Percentiles rank a stretch among this genome's conserved stretches.
Conservation (phyloP, 2,888 invertebrate species). For the Latheticus oryzae region DNA sequence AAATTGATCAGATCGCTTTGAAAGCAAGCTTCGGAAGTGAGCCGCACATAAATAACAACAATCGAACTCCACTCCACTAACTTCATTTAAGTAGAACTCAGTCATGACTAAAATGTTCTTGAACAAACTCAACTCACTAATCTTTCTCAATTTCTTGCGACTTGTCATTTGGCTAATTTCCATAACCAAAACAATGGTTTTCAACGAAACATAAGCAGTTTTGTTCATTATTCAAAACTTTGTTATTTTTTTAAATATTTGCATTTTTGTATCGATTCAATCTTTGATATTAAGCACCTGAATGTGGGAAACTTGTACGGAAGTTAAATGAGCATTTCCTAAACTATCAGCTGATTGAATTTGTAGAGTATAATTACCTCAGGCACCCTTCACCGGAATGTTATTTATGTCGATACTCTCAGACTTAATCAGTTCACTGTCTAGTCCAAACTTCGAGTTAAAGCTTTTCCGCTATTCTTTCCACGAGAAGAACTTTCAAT, state of each 20-base stretch:
- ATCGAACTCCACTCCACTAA: conserved; percentile 31
- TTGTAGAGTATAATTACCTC: conserved; percentile 79
- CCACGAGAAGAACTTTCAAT: conserved; percentile 51
- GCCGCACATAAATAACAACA: conserved; percentile 24
- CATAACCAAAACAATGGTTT: conserved; percentile 54
- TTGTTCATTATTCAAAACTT: conserved; percentile 54
- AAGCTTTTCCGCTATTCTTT: conserved; percentile 58
- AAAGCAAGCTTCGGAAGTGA: conserved; percentile 26
- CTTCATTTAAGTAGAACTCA: conserved; percentile 22
- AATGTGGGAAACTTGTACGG: conserved; percentile 74
- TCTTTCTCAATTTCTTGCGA: conserved; percentile 17
- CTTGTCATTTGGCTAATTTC: conserved; percentile 36
- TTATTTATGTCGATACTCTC: conserved; percentile 64
- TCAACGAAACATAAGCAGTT: conserved; percentile 57
- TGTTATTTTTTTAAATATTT: conserved; percentile 39
- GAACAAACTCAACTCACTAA: conserved; percentile 32
- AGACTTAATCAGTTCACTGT: conserved; percentile 61
- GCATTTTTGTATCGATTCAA: conserved; percentile 51
- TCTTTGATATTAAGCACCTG: conserved; percentile 82
- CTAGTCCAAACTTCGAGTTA: conserved; percentile 60
- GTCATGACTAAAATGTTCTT: conserved; percentile 31
- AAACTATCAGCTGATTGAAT: conserved; percentile 77
- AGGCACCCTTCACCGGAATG: conserved; percentile 70
- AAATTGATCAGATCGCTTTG: conserved; percentile 33
- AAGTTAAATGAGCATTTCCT: conserved; percentile 60